phyloP scores from a whole-genome alignment of 2,888 invertebrate genomes.

The Phalangium opilio region DNA sequence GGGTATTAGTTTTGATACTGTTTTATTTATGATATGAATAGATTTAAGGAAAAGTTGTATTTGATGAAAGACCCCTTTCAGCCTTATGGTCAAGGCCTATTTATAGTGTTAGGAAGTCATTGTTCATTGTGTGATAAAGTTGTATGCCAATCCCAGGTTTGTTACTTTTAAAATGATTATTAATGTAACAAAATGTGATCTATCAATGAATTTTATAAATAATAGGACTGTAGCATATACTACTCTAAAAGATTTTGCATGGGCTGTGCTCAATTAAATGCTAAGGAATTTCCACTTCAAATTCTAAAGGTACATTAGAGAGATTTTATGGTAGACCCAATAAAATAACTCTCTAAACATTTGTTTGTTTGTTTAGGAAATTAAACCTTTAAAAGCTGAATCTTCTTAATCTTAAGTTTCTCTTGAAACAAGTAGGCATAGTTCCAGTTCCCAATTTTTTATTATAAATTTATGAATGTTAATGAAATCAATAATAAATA shows the following conservation, averaged over 20 bases:
- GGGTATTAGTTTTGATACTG: too few species aligned
- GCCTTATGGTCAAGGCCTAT: conserved; percentile 48
- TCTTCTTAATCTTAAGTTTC: too few species aligned
- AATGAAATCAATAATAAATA: too few species aligned
- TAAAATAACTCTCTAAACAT: too few species aligned
- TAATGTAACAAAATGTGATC: background rate
- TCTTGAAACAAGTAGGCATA: too few species aligned
- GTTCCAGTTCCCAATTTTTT: too few species aligned
- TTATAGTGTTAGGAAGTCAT: conserved; percentile 56
- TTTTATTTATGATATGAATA: too few species aligned
- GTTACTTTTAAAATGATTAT: background rate
- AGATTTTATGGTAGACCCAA: too few species aligned
- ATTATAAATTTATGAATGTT: too few species aligned
- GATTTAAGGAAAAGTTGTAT: conserved; percentile 55
- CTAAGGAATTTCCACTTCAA: conserved; percentile 49
- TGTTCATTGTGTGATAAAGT: conserved; percentile 50
- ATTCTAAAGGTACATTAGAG: conserved; percentile 28
- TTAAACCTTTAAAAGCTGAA: too few species aligned
- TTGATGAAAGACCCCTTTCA: conserved; percentile 73
- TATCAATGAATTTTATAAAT: background rate
- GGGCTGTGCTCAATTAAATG: conserved; percentile 45
- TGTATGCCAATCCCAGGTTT: conserved; percentile 48
- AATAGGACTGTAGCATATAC: conserved; percentile 56
- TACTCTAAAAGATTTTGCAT: conserved; percentile 57
- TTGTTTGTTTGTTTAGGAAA: too few species aligned